phyloP scores from a whole-genome alignment of 2,113 vertebrate species.

The Perca flavescens region DNA sequence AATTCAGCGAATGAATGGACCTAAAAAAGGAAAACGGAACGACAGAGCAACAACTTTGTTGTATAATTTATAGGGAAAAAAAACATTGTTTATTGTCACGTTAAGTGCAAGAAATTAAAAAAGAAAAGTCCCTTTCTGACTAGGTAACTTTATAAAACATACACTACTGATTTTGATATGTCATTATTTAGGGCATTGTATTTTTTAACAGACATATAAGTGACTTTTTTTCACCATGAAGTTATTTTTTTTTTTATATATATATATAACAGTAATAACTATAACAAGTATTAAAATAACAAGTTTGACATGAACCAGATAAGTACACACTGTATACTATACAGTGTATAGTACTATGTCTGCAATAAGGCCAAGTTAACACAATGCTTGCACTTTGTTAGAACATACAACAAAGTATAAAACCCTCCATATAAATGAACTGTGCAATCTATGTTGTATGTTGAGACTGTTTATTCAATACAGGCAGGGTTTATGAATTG shows the following conservation, averaged over 20 bases:
- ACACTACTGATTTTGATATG: not conserved
- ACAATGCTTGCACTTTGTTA: not conserved
- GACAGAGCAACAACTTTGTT: not conserved
- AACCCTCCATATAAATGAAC: conserved; percentile 6
- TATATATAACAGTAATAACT: no score
- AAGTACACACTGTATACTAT: not conserved
- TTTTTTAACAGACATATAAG: not conserved
- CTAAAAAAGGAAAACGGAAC: not conserved
- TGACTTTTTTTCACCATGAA: no score
- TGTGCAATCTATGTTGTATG: not conserved
- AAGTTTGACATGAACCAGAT: not conserved
- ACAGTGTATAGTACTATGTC: not conserved
- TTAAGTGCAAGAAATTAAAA: not conserved
- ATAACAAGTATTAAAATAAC: not conserved
- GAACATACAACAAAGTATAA: not conserved
- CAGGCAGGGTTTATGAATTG: conserved; percentile 35
- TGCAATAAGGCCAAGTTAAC: not conserved
- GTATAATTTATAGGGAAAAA: not conserved
- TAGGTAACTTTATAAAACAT: not conserved
- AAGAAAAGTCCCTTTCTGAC: not conserved
- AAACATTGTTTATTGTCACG: not conserved
- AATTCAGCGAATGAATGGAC: conserved; percentile 11
- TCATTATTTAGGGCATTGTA: not conserved
- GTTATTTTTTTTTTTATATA: no score
- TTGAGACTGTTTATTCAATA: conserved; percentile 26